Conservation (phyloP, 2,113 vertebrate genomes). For the Pollachius pollachius region DNA sequence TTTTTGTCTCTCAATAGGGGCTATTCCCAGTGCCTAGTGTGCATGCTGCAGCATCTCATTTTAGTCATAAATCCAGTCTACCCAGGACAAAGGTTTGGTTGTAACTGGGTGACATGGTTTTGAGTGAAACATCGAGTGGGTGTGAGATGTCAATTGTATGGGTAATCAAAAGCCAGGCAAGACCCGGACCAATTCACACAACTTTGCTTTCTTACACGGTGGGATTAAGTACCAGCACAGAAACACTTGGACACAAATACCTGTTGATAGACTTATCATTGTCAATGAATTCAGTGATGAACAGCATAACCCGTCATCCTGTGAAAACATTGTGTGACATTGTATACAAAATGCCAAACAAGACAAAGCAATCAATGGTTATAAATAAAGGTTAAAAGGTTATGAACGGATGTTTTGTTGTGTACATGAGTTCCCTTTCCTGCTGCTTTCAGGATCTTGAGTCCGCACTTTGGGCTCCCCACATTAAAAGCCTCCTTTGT, state of each 20-base stretch:
- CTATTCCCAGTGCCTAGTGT: not conserved
- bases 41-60: conserved; percentile 14
- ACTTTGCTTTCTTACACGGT: too few relatives aligned
- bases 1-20: too few relatives aligned
- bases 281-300: too few relatives aligned
- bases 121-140: not conserved
- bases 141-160: not conserved
- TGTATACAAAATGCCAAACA: not conserved
- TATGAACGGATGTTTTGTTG: not conserved
- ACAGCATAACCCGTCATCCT: not conserved
- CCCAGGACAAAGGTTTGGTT: not conserved
- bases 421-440: conserved; percentile 5
- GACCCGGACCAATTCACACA: not conserved
- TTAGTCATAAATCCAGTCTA: conserved; percentile 6
- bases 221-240: too few relatives aligned
- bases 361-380: not conserved
- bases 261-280: too few relatives aligned
- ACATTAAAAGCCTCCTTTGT: not conserved
- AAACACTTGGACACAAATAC: too few relatives aligned
- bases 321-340: not conserved
- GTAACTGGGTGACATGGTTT: not conserved
- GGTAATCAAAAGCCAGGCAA: not conserved
- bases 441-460: conserved; percentile 37
- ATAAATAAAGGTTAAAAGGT: not conserved
- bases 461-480: conserved; percentile 35